Conservation (phyloP, 2,888 invertebrate species). For the Globia sparganii region DNA sequence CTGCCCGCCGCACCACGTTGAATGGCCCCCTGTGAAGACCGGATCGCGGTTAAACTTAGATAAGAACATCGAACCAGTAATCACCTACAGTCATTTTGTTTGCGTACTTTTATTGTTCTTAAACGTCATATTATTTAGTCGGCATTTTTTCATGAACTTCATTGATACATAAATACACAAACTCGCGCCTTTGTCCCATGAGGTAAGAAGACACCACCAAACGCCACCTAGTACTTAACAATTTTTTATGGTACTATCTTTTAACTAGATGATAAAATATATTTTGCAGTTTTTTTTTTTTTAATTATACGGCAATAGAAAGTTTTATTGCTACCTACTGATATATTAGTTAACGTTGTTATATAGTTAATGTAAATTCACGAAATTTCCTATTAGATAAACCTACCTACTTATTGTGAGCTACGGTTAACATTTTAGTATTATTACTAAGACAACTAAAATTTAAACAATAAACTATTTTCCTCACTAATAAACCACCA, state of each 20-base stretch:
- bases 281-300: neutral
- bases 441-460: neutral
- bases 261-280: neutral
- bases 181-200: neutral
- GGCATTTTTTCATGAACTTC: neutral
- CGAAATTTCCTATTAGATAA: too few species aligned
- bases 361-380: neutral
- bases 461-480: neutral
- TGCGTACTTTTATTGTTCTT: neutral
- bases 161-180: neutral
- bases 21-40: neutral
- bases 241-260: neutral
- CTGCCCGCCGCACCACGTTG: conserved; percentile 13
- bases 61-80: conserved; percentile 19
- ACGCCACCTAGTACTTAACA: too few species aligned
- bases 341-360: too few species aligned
- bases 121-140: neutral
- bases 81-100: conserved; percentile 44
- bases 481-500: neutral
- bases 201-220: neutral
- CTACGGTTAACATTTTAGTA: neutral
- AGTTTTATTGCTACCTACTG: neutral
- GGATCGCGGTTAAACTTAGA: neutral
- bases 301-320: neutral
- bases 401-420: neutral